Conservation (phyloP, 2,113 vertebrate genomes). For the Corythaixoides concolor region DNA sequence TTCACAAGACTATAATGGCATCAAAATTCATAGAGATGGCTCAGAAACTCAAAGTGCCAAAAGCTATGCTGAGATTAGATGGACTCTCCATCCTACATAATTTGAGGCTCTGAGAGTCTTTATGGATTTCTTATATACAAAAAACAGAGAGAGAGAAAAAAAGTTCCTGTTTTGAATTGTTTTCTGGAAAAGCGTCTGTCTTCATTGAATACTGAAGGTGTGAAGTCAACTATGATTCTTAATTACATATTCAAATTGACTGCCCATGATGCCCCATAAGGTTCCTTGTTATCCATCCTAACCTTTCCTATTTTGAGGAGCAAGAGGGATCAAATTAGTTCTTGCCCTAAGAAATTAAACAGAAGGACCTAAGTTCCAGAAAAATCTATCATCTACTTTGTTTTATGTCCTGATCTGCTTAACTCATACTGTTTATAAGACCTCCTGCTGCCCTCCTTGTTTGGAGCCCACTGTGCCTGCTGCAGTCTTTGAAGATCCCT, state of each 20-base stretch:
- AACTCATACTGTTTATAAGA: neutral
- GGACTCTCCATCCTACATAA: neutral
- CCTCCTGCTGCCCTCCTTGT: neutral
- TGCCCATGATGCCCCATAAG: neutral
- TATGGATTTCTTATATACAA: neutral
- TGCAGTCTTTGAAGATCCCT: neutral
- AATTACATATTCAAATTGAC: neutral
- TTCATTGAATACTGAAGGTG: neutral
- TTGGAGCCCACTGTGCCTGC: neutral
- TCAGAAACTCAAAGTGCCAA: neutral
- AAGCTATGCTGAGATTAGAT: neutral
- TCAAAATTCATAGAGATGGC: neutral
- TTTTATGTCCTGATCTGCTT: neutral
- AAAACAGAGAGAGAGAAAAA: neutral
- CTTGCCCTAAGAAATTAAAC: neutral
- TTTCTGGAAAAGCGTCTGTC: neutral
- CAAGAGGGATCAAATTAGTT: neutral
- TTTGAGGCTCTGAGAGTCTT: neutral
- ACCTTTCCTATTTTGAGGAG: neutral
- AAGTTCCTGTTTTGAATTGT: neutral
- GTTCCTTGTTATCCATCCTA: neutral
- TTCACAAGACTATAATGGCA: neutral
- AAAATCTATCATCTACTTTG: neutral
- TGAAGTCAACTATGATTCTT: neutral
- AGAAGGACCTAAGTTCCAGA: neutral